Evolutionary conservation across 1,140 invertebrate genomes (phyloP).

Genomic region (Pseudobourletiella spinata): DNA sequence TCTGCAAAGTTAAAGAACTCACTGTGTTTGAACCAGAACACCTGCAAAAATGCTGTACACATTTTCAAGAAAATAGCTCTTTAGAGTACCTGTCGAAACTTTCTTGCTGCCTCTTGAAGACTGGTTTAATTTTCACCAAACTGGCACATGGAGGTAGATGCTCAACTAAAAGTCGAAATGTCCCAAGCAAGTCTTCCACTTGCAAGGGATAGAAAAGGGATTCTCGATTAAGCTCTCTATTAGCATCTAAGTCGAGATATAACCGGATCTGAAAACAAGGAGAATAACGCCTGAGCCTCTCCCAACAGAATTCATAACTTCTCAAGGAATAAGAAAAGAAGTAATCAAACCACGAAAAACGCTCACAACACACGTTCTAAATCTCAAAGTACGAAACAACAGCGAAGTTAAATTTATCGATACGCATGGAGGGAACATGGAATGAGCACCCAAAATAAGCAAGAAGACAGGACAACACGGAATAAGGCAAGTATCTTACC

Average conservation of each 20-base stretch:
- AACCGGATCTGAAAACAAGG: conserved; percentile 27
- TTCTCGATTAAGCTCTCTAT: conserved; percentile 23
- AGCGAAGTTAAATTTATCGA: no score
- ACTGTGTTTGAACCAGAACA: conserved; percentile 22
- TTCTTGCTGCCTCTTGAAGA: conserved; percentile 66
- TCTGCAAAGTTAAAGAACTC: conserved; percentile 39
- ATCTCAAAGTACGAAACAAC: no score
- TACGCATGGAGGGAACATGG: no score
- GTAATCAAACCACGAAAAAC: no score
- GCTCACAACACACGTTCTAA: no score
- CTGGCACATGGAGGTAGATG: conserved; percentile 49
- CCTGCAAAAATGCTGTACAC: not conserved
- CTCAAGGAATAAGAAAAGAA: no score
- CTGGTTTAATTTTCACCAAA: conserved; percentile 55
- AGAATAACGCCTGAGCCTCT: not conserved
- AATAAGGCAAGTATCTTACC: no score
- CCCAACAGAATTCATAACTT: not conserved
- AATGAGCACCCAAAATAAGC: no score
- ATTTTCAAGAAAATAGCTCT: not conserved
- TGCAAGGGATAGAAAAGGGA: conserved; percentile 43
- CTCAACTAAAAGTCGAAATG: conserved; percentile 56
- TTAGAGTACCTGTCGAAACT: conserved; percentile 59
- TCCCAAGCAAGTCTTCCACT: conserved; percentile 60
- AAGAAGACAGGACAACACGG: no score
- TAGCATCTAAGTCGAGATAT: conserved; percentile 33